phyloP scores from a whole-genome alignment of 2,888 invertebrate genomes.

The Andrena hattorfiana region DNA sequence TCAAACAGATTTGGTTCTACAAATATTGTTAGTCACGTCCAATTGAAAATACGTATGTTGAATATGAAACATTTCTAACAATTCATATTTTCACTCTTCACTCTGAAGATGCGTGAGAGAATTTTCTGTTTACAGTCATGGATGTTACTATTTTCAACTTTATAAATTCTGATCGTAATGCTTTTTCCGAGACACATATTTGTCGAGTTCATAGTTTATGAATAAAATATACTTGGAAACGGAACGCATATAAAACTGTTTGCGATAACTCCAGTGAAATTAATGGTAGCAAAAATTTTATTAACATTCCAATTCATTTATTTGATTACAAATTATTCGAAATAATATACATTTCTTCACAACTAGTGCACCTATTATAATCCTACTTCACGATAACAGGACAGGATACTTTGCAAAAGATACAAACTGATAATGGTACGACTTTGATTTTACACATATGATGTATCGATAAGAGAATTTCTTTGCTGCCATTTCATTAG shows the following conservation, averaged over 20 bases:
- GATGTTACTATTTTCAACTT: neutral
- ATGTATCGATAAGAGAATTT: no score
- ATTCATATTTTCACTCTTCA: neutral
- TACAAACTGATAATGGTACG: no score
- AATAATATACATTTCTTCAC: neutral
- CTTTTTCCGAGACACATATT: neutral
- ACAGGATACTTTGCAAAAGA: no score
- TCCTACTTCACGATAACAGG: no score
- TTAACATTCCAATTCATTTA: neutral
- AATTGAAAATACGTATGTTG: neutral
- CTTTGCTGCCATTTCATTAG: no score
- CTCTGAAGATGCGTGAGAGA: no score
- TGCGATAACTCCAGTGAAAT: neutral
- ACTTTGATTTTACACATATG: no score
- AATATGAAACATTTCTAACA: neutral
- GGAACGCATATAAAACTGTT: neutral
- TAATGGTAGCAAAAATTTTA: neutral
- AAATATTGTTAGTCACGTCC: neutral
- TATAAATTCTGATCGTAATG: neutral
- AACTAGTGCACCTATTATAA: no score
- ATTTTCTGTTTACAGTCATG: neutral
- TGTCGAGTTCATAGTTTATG: neutral
- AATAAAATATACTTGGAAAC: constrained; percentile 1
- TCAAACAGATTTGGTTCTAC: neutral
- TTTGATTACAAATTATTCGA: neutral